Evolutionary conservation across 2,797 vertebrate genomes (phyloP), one percentile per base, ranked within the genome.

Genomic region (Centropyge bicolor): DNA sequence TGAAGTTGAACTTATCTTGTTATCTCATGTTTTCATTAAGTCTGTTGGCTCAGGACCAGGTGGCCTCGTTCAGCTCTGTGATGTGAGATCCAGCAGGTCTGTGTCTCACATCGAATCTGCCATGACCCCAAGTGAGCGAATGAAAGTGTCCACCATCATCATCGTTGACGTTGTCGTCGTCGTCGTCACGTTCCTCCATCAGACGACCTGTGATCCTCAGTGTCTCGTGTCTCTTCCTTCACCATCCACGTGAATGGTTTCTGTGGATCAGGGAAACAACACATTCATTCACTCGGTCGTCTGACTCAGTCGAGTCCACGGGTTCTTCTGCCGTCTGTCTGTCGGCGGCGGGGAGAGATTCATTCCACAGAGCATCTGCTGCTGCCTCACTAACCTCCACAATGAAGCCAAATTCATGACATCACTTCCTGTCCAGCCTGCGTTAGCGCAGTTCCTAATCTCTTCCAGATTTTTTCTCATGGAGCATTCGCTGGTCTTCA

Each of bases 1-100:
- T 74, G 68, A 81, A 78, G 70, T 76, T 66, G 80, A 72, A 75
- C 68, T 67, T 63, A 76, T 83, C 80, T 78, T 67, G 83, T 76
- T 70, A 73, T 78, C 48, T 61, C 10, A 40, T 76, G 45, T 81
- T 83, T 75, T 78, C 57, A 81, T 83, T 73, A 76, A 65, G 74
- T 43, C 17, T 16, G 0, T 8, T 63, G 80, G 64, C 71, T 76
- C 49, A 14, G 56, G 67, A 70, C 54, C 82, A 85, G 60, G 82
- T 64, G 57, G 80, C 70, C 79, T 49, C 11, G 70, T 80, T 82
- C 31, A 24, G n/a, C 43, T 9, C 51, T 22, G 74, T 17, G 74
- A 24, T 27, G 46, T 10, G 38, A 71, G 48, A n/a, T 6, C 8
- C 71, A 31, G 49, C 60, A 51, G 67, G 31, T 65, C 19, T 16